Evolutionary conservation across 2,888 invertebrate species (phyloP), one percentile per base, ranked within the genome.

Genomic region (Nomada fabriciana): DNA sequence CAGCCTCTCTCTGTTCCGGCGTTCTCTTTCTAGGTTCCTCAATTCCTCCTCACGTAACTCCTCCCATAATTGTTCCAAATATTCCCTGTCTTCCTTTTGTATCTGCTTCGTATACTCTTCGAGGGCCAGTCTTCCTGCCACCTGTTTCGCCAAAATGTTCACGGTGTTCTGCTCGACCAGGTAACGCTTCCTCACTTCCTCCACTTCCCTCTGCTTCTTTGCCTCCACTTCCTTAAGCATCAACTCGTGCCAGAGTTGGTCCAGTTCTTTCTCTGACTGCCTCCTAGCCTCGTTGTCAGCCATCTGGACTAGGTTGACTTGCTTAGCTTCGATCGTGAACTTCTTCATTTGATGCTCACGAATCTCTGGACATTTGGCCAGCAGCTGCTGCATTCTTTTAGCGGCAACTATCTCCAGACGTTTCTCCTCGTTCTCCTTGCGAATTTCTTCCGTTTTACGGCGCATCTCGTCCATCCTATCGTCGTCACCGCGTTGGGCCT

Each of bases 231-330:
- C 95, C 86, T 94, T 96, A 94, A 95, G 93, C 84, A 94, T 94
- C n/a, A 96, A 92, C 52, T 95, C 94, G 68, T 95, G 91, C 96
- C 96, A 96, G 94, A 96, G 95, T 61, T 92, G 94, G 64, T 96
- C 96, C 3, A 95, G 86, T 90, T 96, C 96, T 5, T 91, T 94
- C 85, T 96, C 95, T 0, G 95, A 94, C 92, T 94, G 93, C 73
- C 94, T 94, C 76, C 93, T 93, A 0, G 95, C 94, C 85, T 95
- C 93, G 76, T 96, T 96, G 11, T 78, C 76, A 13, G 77, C 77
- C 68, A 86, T 86, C 47, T 86, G 86, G 0, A 55, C 71, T n/a
- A 63, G 36, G 29, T 86, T 86, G 10, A 25, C n/a, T n/a, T n/a
- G 73, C 23, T 86, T 86, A 43, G 71, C 77, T 10, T 87, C 80